These are phyloP conservation scores for Pholis gunnellus DNA, from an alignment of 2,113 vertebrate species.

Conservation along the genomic window DNA sequence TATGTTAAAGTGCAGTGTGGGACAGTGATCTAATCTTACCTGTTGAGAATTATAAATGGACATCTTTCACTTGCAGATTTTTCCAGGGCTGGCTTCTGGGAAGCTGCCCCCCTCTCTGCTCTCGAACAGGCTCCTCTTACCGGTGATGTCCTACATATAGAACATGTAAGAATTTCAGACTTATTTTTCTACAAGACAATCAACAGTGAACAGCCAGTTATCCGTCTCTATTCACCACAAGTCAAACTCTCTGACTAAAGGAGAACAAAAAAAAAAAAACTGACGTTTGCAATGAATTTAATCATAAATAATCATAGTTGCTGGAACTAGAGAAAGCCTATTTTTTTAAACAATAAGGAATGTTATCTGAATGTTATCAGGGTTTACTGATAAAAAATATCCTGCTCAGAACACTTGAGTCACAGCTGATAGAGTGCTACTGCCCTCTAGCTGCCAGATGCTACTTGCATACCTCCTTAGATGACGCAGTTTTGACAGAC, in stretches of 20 bases:
- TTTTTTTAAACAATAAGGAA: background rate
- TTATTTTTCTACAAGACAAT: background rate
- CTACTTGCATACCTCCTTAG: background rate
- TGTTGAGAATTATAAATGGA: background rate
- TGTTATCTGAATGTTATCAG: background rate
- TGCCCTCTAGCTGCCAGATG: constrained; percentile 61
- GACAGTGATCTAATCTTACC: constrained; percentile 6
- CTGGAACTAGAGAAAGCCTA: background rate
- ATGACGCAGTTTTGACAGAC: background rate
- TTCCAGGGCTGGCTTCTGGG: constrained; percentile 35
- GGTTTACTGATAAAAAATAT: background rate
- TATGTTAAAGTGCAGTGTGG: background rate
- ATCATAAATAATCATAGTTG: background rate
- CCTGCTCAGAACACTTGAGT: background rate
- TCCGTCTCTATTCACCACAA: background rate
- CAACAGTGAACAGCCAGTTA: background rate
- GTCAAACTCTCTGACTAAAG: background rate
- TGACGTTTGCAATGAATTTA: background rate
- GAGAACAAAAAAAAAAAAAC: background rate
- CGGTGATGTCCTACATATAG: constrained; percentile 82
- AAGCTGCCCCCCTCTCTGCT: constrained; percentile 61
- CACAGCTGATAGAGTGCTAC: constrained; percentile 25
- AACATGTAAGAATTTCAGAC: background rate
- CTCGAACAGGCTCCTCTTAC: constrained; percentile 84
- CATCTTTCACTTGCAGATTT: constrained; percentile 51